phyloP scores from a whole-genome alignment of 2,888 invertebrate species.

The Pediacus dermestoides region DNA sequence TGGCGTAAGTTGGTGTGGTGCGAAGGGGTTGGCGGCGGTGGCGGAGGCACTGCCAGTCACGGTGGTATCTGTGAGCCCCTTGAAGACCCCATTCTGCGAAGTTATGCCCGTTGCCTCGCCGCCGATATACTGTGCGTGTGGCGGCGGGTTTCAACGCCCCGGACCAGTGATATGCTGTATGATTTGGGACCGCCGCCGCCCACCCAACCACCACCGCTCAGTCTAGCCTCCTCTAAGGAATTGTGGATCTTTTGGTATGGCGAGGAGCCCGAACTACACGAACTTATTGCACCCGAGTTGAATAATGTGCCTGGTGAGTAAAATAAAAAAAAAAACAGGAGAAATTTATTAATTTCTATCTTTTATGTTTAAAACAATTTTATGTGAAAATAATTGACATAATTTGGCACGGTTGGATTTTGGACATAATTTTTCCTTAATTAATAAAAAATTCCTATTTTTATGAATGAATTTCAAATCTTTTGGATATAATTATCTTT shows the following conservation, averaged over 20 bases:
- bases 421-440: too few relatives aligned
- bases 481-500: too few relatives aligned
- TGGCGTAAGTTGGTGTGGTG: slow-evolving; percentile 94
- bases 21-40: slow-evolving; percentile 56
- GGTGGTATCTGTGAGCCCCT: slow-evolving; percentile 64
- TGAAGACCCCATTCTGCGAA: slow-evolving; percentile 86
- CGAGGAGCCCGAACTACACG: slow-evolving; percentile 87
- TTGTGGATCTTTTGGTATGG: slow-evolving; percentile 99
- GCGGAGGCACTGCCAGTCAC: slow-evolving; percentile 26
- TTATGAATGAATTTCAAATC: too few relatives aligned
- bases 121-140: slow-evolving; percentile 97
- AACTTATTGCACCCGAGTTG: slow-evolving; percentile 80
- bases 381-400: too few relatives aligned
- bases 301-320: slow-evolving; percentile 79
- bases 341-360: too few relatives aligned
- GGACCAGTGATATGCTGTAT: slow-evolving; percentile 22
- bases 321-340: too few relatives aligned
- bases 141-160: slow-evolving; percentile 77
- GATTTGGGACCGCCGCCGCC: slow-evolving; percentile 48
- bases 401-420: too few relatives aligned
- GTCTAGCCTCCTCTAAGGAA: slow-evolving; percentile 88
- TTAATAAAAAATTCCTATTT: too few relatives aligned
- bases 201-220: slow-evolving; percentile 65
- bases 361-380: too few relatives aligned
- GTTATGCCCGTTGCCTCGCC: slow-evolving; percentile 86